Evolutionary conservation across 2,113 vertebrate species (phyloP).

Genomic region (Strigops habroptila): DNA sequence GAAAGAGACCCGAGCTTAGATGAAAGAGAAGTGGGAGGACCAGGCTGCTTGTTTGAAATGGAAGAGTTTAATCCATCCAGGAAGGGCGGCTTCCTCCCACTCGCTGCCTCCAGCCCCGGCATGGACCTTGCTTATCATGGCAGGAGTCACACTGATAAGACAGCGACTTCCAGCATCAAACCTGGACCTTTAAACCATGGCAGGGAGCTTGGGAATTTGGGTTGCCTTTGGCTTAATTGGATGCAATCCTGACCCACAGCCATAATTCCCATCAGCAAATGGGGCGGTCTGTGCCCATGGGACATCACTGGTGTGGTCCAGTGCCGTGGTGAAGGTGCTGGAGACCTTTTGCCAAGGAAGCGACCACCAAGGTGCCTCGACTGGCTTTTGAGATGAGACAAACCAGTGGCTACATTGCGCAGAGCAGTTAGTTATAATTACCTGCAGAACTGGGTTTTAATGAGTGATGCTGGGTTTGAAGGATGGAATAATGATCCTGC

Average conservation of each 20-base stretch:
- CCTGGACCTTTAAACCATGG: neutral
- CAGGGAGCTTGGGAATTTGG: neutral
- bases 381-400: neutral
- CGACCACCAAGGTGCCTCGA: neutral
- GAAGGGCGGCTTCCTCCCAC: neutral
- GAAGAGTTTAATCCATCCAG: neutral
- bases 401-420: neutral
- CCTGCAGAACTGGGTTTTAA: neutral
- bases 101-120: neutral
- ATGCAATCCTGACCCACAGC: neutral
- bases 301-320: neutral
- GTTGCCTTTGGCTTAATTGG: neutral
- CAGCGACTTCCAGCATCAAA: neutral
- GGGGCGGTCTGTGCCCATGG: accelerated
- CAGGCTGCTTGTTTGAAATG: neutral
- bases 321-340: neutral
- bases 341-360: neutral
- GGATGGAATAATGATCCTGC: neutral
- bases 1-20: neutral
- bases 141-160: neutral
- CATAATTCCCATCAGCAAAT: accelerated
- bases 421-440: neutral
- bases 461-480: neutral
- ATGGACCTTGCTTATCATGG: neutral
- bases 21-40: slow-evolving; percentile 16